Evolutionary conservation across 2,113 vertebrate species (phyloP).

Genomic region (Capreolus pygargus): DNA sequence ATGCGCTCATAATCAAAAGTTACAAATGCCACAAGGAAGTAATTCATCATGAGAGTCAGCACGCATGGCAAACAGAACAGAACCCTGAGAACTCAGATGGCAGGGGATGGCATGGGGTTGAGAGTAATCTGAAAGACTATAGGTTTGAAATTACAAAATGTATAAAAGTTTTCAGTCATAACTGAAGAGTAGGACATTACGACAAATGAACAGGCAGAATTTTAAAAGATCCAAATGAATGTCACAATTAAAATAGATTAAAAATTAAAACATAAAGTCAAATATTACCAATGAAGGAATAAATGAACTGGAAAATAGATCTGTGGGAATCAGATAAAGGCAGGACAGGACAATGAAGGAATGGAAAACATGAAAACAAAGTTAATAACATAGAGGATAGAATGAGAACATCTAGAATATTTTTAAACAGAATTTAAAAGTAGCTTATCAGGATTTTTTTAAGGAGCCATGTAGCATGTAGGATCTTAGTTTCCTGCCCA

Average conservation of each 20-base stretch:
- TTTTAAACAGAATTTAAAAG: neutral
- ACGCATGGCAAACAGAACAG: neutral
- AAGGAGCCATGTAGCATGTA: neutral
- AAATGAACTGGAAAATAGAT: constrained; percentile 22
- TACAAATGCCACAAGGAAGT: neutral
- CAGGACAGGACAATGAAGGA: neutral
- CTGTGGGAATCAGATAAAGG: neutral
- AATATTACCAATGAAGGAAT: constrained; percentile 9
- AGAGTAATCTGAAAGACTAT: neutral
- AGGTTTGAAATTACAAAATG: neutral
- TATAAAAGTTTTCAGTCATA: neutral
- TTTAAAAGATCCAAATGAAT: neutral
- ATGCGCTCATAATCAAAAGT: neutral
- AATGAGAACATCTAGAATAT: neutral
- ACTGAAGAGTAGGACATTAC: neutral
- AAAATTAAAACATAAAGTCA: neutral
- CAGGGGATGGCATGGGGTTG: neutral
- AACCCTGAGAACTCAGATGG: neutral
- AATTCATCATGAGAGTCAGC: neutral
- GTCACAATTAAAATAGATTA: neutral
- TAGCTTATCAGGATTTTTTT: neutral
- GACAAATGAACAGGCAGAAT: neutral
- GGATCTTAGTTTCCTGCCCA: neutral
- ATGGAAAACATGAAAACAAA: neutral
- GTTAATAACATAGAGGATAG: neutral